These are phyloP conservation scores for Polypedilum vanderplanki DNA, from an alignment of 1,140 invertebrate genomes.

Conservation along the genomic window DNA sequence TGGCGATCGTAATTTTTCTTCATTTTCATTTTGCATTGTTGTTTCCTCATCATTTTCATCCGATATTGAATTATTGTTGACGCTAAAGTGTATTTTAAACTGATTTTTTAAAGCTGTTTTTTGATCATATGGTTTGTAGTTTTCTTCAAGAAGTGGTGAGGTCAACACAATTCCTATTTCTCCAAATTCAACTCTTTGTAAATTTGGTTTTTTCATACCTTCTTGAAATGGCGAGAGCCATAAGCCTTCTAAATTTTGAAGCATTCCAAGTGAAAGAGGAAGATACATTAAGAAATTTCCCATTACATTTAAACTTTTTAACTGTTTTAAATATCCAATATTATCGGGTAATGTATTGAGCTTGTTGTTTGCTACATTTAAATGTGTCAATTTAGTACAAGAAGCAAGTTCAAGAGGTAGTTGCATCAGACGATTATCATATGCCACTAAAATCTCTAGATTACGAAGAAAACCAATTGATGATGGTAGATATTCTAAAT, in stretches of 20 bases:
- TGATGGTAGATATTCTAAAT: constrained; percentile 75
- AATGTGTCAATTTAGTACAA: constrained; percentile 74
- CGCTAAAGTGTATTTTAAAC: not conserved
- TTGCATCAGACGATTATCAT: constrained; percentile 52
- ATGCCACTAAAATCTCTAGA: constrained; percentile 63
- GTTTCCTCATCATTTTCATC: not conserved
- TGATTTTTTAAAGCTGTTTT: not conserved
- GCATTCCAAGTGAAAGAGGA: not conserved
- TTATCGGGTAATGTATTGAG: constrained; percentile 82
- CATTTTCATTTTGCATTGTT: not conserved
- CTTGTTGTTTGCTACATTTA: constrained; percentile 88
- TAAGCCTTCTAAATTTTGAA: not conserved
- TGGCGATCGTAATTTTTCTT: not conserved
- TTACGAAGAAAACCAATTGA: constrained; percentile 84
- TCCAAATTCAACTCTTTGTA: not conserved
- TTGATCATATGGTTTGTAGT: not conserved
- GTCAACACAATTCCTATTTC: not conserved
- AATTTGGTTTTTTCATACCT: constrained; percentile 7
- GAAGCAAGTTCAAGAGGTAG: constrained; percentile 87
- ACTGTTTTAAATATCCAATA: not conserved
- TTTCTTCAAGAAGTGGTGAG: not conserved
- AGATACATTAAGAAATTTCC: constrained; percentile 23
- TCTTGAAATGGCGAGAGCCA: constrained; percentile 1
- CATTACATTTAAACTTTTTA: constrained; percentile 11
- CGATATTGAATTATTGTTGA: not conserved